phyloP scores from a whole-genome alignment of 2,797 vertebrate species.

The Danio aesculapii region DNA sequence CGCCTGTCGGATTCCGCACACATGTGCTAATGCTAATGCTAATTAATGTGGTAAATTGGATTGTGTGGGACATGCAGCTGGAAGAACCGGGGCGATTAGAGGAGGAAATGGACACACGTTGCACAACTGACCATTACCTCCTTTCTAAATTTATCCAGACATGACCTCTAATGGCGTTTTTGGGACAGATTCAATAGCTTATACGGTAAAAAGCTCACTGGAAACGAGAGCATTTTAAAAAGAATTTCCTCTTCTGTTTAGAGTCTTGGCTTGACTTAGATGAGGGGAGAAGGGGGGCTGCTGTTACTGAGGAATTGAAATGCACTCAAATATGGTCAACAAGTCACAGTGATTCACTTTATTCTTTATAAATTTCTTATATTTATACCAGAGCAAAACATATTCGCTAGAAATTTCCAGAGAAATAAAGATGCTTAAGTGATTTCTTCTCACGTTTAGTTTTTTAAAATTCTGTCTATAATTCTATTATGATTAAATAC shows the following conservation, averaged over 20 bases:
- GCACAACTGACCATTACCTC: neutral
- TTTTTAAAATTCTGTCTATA: neutral
- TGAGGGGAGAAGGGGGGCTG: neutral
- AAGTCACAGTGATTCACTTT: neutral
- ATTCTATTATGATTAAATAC: neutral
- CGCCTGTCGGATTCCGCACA: neutral
- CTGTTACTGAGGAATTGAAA: neutral
- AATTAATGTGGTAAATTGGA: constrained; percentile 24
- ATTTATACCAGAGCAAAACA: neutral
- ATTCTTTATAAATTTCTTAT: neutral
- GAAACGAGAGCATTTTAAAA: neutral
- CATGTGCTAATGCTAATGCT: constrained; percentile 20
- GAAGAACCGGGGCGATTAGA: neutral
- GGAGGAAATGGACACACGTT: constrained; percentile 11
- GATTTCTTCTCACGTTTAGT: neutral
- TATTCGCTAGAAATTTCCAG: neutral
- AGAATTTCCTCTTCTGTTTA: neutral
- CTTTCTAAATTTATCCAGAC: neutral
- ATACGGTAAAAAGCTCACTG: no score
- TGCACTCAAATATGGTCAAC: neutral
- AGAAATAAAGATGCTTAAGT: neutral
- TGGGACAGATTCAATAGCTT: neutral
- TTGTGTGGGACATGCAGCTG: constrained; percentile 25
- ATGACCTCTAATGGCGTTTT: neutral
- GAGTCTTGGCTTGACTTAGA: neutral